Evolutionary conservation across 2,888 invertebrate genomes (phyloP), one percentile per base, ranked within the genome.

Genomic region (Cryptocephalus moraei): DNA sequence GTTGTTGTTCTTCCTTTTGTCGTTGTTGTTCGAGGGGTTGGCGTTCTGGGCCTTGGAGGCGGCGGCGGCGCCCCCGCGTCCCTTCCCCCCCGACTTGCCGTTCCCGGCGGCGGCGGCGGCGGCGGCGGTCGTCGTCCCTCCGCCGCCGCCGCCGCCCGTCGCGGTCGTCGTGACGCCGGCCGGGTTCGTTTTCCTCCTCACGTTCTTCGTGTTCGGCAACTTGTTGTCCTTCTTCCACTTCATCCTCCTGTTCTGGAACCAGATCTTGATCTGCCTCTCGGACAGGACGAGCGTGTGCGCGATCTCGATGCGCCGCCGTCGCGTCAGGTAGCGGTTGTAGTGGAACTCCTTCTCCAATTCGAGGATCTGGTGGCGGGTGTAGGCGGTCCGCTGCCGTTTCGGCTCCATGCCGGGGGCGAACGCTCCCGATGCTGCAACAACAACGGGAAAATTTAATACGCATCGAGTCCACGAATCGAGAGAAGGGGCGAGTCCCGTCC

Each of bases 261-360:
- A 88, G 69, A 89, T 88, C 74, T 89, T 89, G 63, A 89, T 91
- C 75, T 91, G 91, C 61, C 91, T 75, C 68, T 91, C 91, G 50
- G 92, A 91, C 62, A 96, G 79, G 69, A 91, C 90, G 70, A 96
- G 80, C 61, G 91, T 88, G 73, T 96, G 95, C 40, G 96, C 95
- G 70, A 96, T 95, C 77, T 96, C 96, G 73, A 96, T 94, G 69
- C 96, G 79, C 74, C 95, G 79, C 70, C 95, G 80, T 61, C 96
- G 80, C 50, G 95, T 94, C 71, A 96, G 79, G 76, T 96, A 96
- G 67, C 92, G 82, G 78, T 95, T 96, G 79, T 89, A 95, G 72
- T 95, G 94, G 73, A 96, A 96, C 77, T 95, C 95, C 71, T 95
- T 95, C 71, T 95, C 95, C 66, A 96, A 77, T 74, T 96, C 95